Percentiles rank a stretch among this genome's conserved stretches.
These are phyloP conservation scores for Moxostoma hubbsi DNA, from an alignment of 2,797 vertebrate genomes.

Conservation along the genomic window DNA sequence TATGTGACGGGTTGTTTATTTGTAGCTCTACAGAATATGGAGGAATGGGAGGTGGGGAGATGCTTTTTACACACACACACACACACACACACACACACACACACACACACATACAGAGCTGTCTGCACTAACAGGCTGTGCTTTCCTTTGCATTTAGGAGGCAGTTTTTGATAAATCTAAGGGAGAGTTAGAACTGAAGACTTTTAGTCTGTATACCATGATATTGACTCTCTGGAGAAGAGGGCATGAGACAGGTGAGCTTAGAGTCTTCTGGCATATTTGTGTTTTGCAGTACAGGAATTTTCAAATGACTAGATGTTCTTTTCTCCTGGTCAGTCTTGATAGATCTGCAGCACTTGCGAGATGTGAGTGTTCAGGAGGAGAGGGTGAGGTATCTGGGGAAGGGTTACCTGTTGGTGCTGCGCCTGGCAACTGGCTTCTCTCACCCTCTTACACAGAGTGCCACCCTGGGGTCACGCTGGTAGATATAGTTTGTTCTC, in stretches of 20 bases:
- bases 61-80: not conserved
- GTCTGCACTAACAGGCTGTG: not conserved
- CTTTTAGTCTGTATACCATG: conserved; percentile 87
- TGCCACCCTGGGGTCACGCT: conserved; percentile 84
- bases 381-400: conserved; percentile 91
- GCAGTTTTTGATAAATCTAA: conserved; percentile 89
- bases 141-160: conserved; percentile 73
- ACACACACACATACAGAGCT: not conserved
- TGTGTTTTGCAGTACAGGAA: not conserved
- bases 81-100: too few relatives aligned
- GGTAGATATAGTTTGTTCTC: conserved; percentile 69
- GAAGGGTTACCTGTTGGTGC: conserved; percentile 86
- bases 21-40: conserved; percentile 94
- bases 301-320: not conserved
- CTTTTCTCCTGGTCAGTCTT: conserved; percentile 76
- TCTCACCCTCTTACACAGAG: conserved; percentile 93
- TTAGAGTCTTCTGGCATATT: not conserved
- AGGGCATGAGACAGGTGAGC: conserved; percentile 87
- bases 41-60: conserved; percentile 89
- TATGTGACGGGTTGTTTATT: conserved; percentile 91
- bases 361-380: conserved; percentile 88
- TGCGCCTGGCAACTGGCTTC: conserved; percentile 89
- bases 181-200: conserved; percentile 84
- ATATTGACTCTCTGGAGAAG: conserved; percentile 87
- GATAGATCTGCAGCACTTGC: conserved; percentile 83